Evolutionary conservation across 2,888 invertebrate genomes (phyloP).

Genomic region (Leptopterna dolabrata): DNA sequence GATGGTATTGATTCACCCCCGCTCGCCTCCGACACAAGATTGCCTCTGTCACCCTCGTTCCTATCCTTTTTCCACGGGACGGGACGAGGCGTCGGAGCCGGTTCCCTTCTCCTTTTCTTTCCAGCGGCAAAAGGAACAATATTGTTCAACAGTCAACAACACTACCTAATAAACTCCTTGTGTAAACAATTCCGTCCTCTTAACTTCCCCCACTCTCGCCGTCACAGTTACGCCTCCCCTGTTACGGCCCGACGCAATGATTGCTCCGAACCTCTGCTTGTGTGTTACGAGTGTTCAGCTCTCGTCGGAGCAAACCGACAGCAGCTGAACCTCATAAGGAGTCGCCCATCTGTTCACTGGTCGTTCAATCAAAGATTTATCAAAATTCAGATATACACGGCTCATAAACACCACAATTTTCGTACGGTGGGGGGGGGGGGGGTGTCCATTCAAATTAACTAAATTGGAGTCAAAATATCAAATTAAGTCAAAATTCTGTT

Average conservation of each 20-base stretch:
- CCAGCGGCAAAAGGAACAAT: constrained; percentile 42
- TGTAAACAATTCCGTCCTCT: constrained; percentile 43
- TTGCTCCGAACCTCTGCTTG: not conserved
- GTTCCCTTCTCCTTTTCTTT: not conserved
- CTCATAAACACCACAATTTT: too few species aligned
- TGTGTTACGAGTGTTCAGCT: not conserved
- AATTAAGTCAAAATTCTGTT: too few species aligned
- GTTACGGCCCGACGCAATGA: not conserved
- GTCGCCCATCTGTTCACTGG: too few species aligned
- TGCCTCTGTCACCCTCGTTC: constrained; percentile 59
- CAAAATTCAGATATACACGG: too few species aligned
- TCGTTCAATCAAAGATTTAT: too few species aligned
- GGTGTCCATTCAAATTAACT: too few species aligned
- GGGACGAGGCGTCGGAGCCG: not conserved
- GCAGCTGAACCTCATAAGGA: too few species aligned
- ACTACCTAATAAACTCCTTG: constrained; percentile 54
- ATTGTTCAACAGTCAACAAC: constrained; percentile 57
- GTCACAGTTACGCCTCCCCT: not conserved
- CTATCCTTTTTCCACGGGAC: not conserved
- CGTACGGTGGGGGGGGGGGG: too few species aligned
- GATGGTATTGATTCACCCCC: constrained; percentile 56
- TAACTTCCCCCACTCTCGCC: not conserved
- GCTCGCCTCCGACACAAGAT: constrained; percentile 55
- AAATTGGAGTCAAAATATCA: too few species aligned
- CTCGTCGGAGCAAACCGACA: too few species aligned